A percentile compares a stretch with the other conserved stretches of the same genome.
Conservation (phyloP, 2,113 vertebrate genomes). For the Panthera tigris region DNA sequence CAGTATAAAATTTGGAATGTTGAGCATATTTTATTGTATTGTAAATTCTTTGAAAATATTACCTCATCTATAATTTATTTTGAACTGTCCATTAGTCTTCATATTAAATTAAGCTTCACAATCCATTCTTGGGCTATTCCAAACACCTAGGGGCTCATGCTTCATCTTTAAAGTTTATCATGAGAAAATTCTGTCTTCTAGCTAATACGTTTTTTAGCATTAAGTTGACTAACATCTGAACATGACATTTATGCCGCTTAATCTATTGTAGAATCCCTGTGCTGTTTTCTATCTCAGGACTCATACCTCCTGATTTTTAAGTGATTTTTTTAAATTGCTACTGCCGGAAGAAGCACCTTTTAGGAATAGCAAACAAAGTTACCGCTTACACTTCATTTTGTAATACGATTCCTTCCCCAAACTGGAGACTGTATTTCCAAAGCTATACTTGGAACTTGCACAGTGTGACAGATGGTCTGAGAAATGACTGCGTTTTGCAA, state of each 20-base stretch:
- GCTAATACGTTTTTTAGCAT: background rate
- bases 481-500: conserved; percentile 1
- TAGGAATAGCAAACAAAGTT: background rate
- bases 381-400: background rate
- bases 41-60: conserved; percentile 58
- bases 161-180: conserved; percentile 29
- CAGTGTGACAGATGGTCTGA: background rate
- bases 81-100: conserved; percentile 49
- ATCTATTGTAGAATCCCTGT: background rate
- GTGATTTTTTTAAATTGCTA: conserved; percentile 55
- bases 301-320: background rate
- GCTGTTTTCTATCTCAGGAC: background rate
- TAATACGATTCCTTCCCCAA: background rate
- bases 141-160: background rate
- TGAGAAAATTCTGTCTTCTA: conserved; percentile 23
- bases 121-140: background rate
- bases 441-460: background rate
- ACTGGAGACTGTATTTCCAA: background rate
- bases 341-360: background rate
- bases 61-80: conserved; percentile 63
- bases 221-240: conserved; percentile 48
- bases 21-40: conserved; percentile 19
- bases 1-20: conserved; percentile 38
- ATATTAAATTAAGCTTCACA: conserved; percentile 54
- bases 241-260: background rate